These are phyloP conservation scores for Cryptoprocta ferox DNA, from an alignment of 2,797 vertebrate species.

Conservation along the genomic window DNA sequence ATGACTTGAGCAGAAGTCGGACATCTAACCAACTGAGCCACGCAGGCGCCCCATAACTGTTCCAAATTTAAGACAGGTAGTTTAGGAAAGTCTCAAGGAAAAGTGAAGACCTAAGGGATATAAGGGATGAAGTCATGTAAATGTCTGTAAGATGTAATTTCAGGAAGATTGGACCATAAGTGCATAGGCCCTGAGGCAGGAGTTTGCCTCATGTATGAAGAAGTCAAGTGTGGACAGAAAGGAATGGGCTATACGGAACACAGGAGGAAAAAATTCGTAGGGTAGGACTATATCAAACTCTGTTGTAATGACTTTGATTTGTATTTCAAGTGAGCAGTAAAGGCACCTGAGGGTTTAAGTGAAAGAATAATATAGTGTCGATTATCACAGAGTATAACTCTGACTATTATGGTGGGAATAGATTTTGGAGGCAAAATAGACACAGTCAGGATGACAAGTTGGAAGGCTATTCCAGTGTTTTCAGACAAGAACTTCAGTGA, in stretches of 20 bases:
- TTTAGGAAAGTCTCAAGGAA: not conserved
- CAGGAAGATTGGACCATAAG: accelerated
- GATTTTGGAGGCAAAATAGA: not conserved
- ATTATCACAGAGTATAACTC: not conserved
- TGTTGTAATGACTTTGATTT: not conserved
- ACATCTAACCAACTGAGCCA: too few relatives aligned
- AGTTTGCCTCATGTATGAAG: not conserved
- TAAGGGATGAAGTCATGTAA: not conserved
- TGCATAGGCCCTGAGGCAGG: not conserved
- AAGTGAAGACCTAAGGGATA: not conserved
- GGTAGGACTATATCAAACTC: not conserved
- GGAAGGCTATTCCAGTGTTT: not conserved
- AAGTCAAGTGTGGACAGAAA: not conserved
- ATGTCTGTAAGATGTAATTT: not conserved
- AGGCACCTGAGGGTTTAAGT: not conserved
- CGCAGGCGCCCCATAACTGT: too few relatives aligned
- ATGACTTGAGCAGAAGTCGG: too few relatives aligned
- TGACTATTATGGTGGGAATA: not conserved
- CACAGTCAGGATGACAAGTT: not conserved
- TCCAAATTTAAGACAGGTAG: not conserved
- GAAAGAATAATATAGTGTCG: not conserved
- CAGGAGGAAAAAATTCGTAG: not conserved
- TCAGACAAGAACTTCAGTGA: not conserved
- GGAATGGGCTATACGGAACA: not conserved
- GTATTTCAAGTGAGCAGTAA: not conserved